These are phyloP conservation scores for Ochotona princeps DNA, from an alignment of 2,113 vertebrate species.

Conservation along the genomic window DNA sequence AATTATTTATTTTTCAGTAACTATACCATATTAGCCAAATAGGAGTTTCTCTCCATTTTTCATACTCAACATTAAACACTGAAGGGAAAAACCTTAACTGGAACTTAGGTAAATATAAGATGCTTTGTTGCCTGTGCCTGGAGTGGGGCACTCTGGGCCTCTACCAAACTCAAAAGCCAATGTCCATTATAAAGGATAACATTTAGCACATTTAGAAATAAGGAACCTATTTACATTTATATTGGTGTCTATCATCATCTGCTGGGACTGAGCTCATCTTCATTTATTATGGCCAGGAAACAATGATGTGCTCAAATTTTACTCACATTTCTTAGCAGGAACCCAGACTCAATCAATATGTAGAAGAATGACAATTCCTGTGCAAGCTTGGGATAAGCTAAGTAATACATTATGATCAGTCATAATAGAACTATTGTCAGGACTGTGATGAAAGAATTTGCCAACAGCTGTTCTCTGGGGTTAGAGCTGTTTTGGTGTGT, in stretches of 20 bases:
- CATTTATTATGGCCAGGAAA: slow-evolving; percentile 73
- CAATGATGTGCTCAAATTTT: slow-evolving; percentile 50
- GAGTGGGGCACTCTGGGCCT: slow-evolving; percentile 19
- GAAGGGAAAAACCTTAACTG: neutral
- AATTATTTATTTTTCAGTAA: neutral
- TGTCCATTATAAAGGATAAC: slow-evolving; percentile 36
- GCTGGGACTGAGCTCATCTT: slow-evolving; percentile 57
- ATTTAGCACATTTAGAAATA: slow-evolving; percentile 35
- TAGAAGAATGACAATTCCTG: slow-evolving; percentile 6
- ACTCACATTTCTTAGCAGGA: slow-evolving; percentile 66
- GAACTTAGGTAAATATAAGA: neutral
- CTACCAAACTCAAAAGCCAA: neutral
- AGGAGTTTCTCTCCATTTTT: neutral
- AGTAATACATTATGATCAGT: slow-evolving; percentile 39
- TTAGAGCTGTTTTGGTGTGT: neutral
- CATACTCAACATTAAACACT: neutral
- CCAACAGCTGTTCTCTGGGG: slow-evolving; percentile 39
- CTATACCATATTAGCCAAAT: neutral
- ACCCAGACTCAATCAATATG: slow-evolving; percentile 56
- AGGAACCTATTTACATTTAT: slow-evolving; percentile 73
- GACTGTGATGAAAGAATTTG: slow-evolving; percentile 24
- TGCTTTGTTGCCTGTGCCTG: neutral
- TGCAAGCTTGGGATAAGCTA: slow-evolving; percentile 19
- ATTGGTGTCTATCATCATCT: slow-evolving; percentile 64
- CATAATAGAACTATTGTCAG: slow-evolving; percentile 8